Conservation (phyloP, 2,113 vertebrate species). For the Pollimyrus isidori region DNA sequence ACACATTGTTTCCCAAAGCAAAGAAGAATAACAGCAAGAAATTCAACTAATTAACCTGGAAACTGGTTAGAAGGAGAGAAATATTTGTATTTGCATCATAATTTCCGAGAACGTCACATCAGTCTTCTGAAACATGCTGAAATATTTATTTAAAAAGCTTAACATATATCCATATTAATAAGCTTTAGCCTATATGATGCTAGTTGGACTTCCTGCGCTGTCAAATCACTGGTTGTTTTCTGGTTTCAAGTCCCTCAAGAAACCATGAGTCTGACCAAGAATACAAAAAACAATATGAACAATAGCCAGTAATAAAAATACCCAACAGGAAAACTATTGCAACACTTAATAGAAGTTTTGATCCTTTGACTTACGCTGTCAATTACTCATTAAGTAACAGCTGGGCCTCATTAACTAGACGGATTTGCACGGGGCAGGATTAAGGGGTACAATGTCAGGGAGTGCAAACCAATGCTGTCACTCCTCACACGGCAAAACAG, state of each 20-base stretch:
- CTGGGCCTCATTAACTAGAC: neutral
- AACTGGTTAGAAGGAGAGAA: neutral
- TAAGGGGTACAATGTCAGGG: neutral
- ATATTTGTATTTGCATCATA: neutral
- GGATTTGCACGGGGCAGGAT: neutral
- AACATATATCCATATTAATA: neutral
- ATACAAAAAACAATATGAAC: neutral
- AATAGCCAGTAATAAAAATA: neutral
- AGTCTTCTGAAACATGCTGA: neutral
- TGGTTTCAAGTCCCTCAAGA: neutral
- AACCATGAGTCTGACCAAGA: neutral
- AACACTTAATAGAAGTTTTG: neutral
- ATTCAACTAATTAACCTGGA: neutral
- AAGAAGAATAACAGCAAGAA: neutral
- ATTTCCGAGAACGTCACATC: neutral
- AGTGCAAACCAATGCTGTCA: neutral
- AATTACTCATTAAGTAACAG: neutral
- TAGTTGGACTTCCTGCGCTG: neutral
- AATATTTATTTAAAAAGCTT: neutral
- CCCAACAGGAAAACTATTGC: neutral
- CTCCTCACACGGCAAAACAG: neutral
- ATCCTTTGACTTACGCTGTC: neutral
- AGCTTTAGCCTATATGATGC: neutral
- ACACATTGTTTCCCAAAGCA: neutral
- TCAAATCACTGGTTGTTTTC: neutral